Conservation (phyloP, 2,888 invertebrate genomes). For the Cyclophora albipunctata region DNA sequence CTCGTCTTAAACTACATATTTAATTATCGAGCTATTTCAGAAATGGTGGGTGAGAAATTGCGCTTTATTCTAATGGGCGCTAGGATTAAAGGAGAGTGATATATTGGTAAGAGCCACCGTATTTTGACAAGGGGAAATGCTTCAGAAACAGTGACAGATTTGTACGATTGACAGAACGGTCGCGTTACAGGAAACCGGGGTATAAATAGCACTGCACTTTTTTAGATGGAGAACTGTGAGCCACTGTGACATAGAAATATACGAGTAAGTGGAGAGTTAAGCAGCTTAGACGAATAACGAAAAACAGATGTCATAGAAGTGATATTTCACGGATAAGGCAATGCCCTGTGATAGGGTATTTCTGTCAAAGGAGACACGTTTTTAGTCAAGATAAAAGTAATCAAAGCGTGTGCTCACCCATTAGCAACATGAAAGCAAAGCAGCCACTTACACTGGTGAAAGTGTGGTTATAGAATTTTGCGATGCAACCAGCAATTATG, state of each 20-base stretch:
- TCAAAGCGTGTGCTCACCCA: slow-evolving; percentile 24
- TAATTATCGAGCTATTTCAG: background rate
- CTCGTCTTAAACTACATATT: background rate
- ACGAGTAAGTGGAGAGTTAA: too few relatives aligned
- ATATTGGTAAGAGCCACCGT: slow-evolving; percentile 5
- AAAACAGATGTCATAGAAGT: too few relatives aligned
- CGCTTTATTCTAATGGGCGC: too few relatives aligned
- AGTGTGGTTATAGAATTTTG: slow-evolving; percentile 54
- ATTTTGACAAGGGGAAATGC: slow-evolving; percentile 29
- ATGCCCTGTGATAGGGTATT: too few relatives aligned
- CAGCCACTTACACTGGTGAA: slow-evolving; percentile 46
- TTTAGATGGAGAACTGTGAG: too few relatives aligned
- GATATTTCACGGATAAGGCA: too few relatives aligned
- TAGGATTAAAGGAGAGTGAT: background rate
- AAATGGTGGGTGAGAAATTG: background rate
- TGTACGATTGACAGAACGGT: slow-evolving; percentile 36
- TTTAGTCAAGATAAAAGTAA: too few relatives aligned
- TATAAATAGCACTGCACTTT: slow-evolving; percentile 32
- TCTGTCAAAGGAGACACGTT: too few relatives aligned
- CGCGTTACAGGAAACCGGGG: slow-evolving; percentile 40
- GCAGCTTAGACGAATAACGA: too few relatives aligned
- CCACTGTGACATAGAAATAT: too few relatives aligned
- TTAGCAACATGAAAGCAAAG: slow-evolving; percentile 52
- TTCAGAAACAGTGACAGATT: slow-evolving; percentile 32
- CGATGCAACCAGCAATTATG: slow-evolving; percentile 50